phyloP scores from a whole-genome alignment of 2,888 invertebrate species.

The Coenonympha glycerion region DNA sequence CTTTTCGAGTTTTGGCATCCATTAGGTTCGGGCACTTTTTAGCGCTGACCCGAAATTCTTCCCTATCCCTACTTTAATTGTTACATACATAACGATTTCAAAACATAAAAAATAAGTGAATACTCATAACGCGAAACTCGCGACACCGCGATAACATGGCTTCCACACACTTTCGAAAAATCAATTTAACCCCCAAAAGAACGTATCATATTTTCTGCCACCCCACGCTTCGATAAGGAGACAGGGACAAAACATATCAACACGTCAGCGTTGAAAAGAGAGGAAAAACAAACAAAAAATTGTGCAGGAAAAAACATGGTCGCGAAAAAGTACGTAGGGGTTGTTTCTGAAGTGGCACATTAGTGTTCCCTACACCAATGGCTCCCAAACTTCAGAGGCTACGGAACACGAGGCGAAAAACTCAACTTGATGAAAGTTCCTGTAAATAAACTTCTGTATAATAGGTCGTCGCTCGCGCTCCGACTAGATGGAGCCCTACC shows the following conservation, averaged over 20 bases:
- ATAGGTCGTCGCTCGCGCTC: too few relatives aligned
- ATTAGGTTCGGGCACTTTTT: too few relatives aligned
- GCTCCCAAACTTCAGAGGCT: too few relatives aligned
- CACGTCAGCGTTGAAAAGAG: constrained; percentile 32
- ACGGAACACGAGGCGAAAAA: too few relatives aligned
- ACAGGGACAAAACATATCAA: constrained; percentile 38
- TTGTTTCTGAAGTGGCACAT: constrained; percentile 64
- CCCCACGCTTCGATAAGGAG: constrained; percentile 60
- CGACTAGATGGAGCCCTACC: too few relatives aligned
- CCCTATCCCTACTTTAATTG: too few relatives aligned
- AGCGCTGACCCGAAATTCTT: too few relatives aligned
- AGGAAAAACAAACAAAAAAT: constrained; percentile 61
- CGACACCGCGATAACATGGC: constrained; percentile 57
- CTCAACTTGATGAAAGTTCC: too few relatives aligned
- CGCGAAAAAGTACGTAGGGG: constrained; percentile 68
- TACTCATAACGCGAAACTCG: constrained; percentile 14
- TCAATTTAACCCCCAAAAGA: constrained; percentile 71
- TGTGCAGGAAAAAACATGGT: constrained; percentile 71
- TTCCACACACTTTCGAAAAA: constrained; percentile 67
- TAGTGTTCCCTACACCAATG: constrained; percentile 64
- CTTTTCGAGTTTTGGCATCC: too few relatives aligned
- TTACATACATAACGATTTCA: too few relatives aligned
- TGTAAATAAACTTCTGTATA: too few relatives aligned
- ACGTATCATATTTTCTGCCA: constrained; percentile 74
- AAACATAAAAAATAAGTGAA: background rate